A percentile compares a stretch with the other conserved stretches of the same genome.
Conservation (phyloP, 2,797 vertebrate species). For the Chiroxiphia lanceolata region DNA sequence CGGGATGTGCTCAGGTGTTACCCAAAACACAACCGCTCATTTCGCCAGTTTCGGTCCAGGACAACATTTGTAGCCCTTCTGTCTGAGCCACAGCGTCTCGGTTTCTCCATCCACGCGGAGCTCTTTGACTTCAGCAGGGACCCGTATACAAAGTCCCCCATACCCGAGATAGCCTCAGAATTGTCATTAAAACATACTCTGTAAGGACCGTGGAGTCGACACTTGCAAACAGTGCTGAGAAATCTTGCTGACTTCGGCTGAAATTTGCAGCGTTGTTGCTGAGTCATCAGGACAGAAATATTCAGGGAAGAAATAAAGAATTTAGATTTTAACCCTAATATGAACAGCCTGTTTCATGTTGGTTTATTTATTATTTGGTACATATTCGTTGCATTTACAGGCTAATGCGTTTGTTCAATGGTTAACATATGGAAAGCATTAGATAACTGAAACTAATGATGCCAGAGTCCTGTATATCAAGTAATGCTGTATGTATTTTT, state of each 20-base stretch:
- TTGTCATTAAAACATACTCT: background rate
- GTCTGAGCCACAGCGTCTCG: too few species aligned
- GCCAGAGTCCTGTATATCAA: background rate
- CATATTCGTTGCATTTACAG: background rate
- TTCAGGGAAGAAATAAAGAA: background rate
- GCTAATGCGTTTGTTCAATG: background rate
- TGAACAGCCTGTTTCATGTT: background rate
- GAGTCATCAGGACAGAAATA: constrained; percentile 7
- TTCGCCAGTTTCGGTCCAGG: fast-evolving
- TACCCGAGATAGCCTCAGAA: background rate
- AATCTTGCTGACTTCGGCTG: background rate
- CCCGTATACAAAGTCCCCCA: background rate
- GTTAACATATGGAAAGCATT: constrained; percentile 32
- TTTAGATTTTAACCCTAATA: background rate
- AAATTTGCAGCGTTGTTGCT: background rate
- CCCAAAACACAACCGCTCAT: fast-evolving
- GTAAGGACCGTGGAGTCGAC: background rate
- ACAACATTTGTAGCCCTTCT: fast-evolving
- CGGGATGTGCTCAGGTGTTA: fast-evolving
- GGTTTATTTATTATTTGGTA: constrained; percentile 17
- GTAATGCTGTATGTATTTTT: background rate
- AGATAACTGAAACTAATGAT: background rate
- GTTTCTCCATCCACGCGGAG: fast-evolving
- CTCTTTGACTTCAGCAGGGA: background rate
- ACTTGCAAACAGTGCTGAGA: background rate